These are phyloP conservation scores for Eurosta solidaginis DNA, from an alignment of 1,140 invertebrate species.

Conservation along the genomic window DNA sequence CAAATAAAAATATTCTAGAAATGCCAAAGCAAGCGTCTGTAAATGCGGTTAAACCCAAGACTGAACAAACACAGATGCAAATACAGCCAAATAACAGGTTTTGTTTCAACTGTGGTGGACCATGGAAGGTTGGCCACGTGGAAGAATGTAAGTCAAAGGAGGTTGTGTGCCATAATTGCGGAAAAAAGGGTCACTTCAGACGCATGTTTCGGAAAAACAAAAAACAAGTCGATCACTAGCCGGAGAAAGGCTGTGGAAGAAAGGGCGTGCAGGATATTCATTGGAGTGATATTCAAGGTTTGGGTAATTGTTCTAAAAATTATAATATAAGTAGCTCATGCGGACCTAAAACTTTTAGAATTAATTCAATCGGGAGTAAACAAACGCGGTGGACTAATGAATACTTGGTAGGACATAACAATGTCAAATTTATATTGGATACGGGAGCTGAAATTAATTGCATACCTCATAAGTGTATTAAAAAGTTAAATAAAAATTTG, in stretches of 20 bases:
- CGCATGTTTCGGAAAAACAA: not conserved
- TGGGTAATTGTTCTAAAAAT: too few relatives aligned
- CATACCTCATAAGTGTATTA: slow-evolving; percentile 29
- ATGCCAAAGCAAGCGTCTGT: too few relatives aligned
- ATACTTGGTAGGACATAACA: not conserved
- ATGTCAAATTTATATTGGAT: too few relatives aligned
- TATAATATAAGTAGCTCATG: too few relatives aligned
- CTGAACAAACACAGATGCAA: too few relatives aligned
- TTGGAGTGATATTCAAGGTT: not conserved
- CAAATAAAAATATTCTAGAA: not conserved
- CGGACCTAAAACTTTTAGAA: not conserved
- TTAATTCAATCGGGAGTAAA: not conserved
- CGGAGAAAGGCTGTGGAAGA: not conserved
- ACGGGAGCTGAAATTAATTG: too few relatives aligned
- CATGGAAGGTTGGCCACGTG: not conserved
- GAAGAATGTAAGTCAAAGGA: not conserved
- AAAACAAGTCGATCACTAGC: not conserved
- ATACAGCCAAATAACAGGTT: too few relatives aligned
- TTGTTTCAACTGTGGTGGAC: not conserved
- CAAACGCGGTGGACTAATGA: not conserved
- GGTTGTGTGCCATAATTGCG: not conserved
- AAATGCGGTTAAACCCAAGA: too few relatives aligned
- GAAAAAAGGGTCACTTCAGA: not conserved
- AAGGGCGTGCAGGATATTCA: not conserved
- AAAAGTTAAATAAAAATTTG: slow-evolving; percentile 29